A percentile compares a stretch with the other conserved stretches of the same genome.
phyloP scores from a whole-genome alignment of 2,888 invertebrate species.

The Ornithoptera priamus region DNA sequence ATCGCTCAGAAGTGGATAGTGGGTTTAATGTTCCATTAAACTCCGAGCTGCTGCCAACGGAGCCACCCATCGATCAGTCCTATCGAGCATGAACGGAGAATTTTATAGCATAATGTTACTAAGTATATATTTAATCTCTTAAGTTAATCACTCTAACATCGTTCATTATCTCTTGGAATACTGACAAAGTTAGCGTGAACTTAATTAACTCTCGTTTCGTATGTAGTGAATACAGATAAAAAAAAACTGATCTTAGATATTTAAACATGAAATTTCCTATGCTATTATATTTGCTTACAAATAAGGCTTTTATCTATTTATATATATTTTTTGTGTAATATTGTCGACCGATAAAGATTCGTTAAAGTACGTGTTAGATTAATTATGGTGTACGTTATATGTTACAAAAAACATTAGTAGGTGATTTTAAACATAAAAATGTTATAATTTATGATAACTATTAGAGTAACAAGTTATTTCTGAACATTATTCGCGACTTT shows the following conservation, averaged over 20 bases:
- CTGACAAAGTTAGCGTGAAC: too few species aligned
- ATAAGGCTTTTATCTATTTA: too few species aligned
- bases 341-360: too few species aligned
- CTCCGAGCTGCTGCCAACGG: background rate
- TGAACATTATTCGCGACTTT: conserved; percentile 9
- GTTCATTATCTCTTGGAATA: background rate
- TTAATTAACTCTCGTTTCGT: too few species aligned
- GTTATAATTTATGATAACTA: background rate
- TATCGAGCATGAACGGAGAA: background rate
- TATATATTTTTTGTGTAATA: too few species aligned
- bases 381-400: too few species aligned
- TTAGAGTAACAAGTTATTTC: conserved; percentile 7
- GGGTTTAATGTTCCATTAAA: conserved; percentile 26
- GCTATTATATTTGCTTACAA: too few species aligned
- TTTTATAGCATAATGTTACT: background rate
- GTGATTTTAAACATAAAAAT: background rate
- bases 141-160: background rate
- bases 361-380: too few species aligned
- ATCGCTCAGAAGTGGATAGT: conserved; percentile 1
- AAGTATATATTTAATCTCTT: background rate
- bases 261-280: too few species aligned
- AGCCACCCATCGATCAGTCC: conserved; percentile 18
- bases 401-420: background rate
- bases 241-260: too few species aligned
- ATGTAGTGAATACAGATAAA: too few species aligned